Evolutionary conservation across 1,140 invertebrate species (phyloP), one percentile per base, ranked within the genome.

Genomic region (Panagrolaimus sp.): DNA sequence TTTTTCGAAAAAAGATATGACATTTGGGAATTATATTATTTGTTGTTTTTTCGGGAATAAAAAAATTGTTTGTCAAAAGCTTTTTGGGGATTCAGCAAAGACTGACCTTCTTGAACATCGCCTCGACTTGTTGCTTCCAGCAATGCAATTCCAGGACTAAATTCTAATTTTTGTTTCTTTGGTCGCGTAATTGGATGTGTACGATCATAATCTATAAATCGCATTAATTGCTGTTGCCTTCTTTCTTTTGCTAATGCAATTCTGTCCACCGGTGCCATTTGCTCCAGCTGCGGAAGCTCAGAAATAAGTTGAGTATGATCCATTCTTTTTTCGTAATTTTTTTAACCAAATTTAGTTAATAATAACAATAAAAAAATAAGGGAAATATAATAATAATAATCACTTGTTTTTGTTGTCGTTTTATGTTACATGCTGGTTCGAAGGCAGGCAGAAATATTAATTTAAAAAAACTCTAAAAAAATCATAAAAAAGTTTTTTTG

Each of bases 141-240:
- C 43, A 82, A 63, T 9, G 78, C 81, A n/a, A 82, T 72, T 65
- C 82, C 79, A 8, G 81, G 51, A 31, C 74, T 72, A 62, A 82
- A 82, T 43, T 66, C 44, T 23, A 82, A 66, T 45, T 75, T 57
- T 11, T 74, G 79, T n/a, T 71, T 79, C n/a, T 78, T 13, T 70
- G 73, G 25, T 65, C 71, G 23, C 79, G 81, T 7, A 70, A 68
- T 3, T 74, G 71, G 14, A 80, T 31, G 0, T 46, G 38, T 16
- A 68, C 31, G 47, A 83, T 82, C 79, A n/a, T 71, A 57, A n/a
- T 74, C 47, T 7, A 62, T 27, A 51, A 72, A 70, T 42, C 42
- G 23, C 2, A 44, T 38, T n/a, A 81, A 64, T 66, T 82, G 80
- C 4, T 65, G 51, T 53, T 47, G 45, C 9, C 80, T 65, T 9